These are phyloP conservation scores for Sarcophaga peregrina DNA, from an alignment of 1,140 invertebrate species.

Conservation along the genomic window DNA sequence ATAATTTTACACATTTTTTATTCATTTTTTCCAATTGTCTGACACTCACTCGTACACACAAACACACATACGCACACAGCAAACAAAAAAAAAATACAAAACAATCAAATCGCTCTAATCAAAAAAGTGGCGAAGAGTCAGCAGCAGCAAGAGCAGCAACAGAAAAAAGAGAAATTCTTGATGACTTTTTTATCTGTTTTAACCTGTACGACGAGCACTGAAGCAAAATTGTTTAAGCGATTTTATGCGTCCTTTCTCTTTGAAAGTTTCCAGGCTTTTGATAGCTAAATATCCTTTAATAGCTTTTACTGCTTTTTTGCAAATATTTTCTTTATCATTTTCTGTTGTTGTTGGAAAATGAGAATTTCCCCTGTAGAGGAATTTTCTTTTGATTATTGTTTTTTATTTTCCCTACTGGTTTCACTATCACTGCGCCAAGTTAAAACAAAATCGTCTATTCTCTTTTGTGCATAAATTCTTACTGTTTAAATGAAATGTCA, in stretches of 20 bases:
- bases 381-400: conserved; percentile 15
- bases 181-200: neutral
- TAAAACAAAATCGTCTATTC: conserved; percentile 1
- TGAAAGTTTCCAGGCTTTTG: conserved; percentile 18
- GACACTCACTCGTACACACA: neutral
- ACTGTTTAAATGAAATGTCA: conserved; percentile 8
- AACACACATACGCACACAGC: neutral
- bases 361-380: conserved; percentile 2
- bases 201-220: neutral
- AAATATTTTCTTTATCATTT: neutral
- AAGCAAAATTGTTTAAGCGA: neutral
- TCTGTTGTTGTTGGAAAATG: neutral
- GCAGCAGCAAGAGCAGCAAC: too few relatives aligned
- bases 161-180: too few relatives aligned
- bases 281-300: neutral
- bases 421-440: conserved; percentile 11
- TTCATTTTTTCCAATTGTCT: too few relatives aligned
- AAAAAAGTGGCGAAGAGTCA: too few relatives aligned
- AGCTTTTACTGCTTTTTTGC: neutral
- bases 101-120: neutral
- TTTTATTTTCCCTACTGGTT: neutral
- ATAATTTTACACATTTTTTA: too few relatives aligned
- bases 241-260: neutral
- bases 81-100: neutral
- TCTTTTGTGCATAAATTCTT: conserved; percentile 21